These are phyloP conservation scores for Eurystomus glaucurus DNA, from an alignment of 2,797 vertebrate species.

Conservation along the genomic window DNA sequence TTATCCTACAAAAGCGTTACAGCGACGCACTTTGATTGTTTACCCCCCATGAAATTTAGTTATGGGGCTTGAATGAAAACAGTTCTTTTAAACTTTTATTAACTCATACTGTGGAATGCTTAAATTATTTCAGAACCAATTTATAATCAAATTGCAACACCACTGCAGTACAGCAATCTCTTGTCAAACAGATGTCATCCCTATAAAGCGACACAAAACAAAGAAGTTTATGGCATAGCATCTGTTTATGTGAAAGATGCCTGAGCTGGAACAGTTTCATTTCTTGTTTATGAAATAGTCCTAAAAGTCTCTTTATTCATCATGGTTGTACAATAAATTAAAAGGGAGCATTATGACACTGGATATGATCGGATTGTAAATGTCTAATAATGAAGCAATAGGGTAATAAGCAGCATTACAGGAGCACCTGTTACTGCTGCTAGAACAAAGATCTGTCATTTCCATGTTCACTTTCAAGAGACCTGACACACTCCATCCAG, in stretches of 20 bases:
- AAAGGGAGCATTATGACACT: conserved; percentile 67
- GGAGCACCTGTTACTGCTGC: conserved; percentile 76
- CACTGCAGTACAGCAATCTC: conserved; percentile 77
- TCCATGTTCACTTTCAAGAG: background rate
- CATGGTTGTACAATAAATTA: conserved; percentile 70
- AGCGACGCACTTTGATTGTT: conserved; percentile 2
- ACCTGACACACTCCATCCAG: background rate
- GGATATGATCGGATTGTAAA: conserved; percentile 72
- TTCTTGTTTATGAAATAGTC: conserved; percentile 77
- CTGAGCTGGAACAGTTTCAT: conserved; percentile 75
- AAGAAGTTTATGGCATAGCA: conserved; percentile 82
- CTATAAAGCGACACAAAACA: conserved; percentile 77
- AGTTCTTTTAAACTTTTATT: conserved; percentile 80
- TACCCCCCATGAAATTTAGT: conserved; percentile 30
- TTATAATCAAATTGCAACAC: conserved; percentile 80
- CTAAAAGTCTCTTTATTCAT: conserved; percentile 80
- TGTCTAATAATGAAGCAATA: conserved; percentile 77
- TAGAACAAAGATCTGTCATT: conserved; percentile 6
- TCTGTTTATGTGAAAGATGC: conserved; percentile 80
- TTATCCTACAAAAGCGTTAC: background rate
- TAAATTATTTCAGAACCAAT: conserved; percentile 79
- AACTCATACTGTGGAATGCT: conserved; percentile 77
- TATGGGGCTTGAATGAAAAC: conserved; percentile 39
- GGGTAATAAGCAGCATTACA: conserved; percentile 65
- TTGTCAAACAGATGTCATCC: conserved; percentile 84